These are phyloP conservation scores for Pseudochirops cupreus DNA, from an alignment of 2,797 vertebrate genomes.

Conservation along the genomic window DNA sequence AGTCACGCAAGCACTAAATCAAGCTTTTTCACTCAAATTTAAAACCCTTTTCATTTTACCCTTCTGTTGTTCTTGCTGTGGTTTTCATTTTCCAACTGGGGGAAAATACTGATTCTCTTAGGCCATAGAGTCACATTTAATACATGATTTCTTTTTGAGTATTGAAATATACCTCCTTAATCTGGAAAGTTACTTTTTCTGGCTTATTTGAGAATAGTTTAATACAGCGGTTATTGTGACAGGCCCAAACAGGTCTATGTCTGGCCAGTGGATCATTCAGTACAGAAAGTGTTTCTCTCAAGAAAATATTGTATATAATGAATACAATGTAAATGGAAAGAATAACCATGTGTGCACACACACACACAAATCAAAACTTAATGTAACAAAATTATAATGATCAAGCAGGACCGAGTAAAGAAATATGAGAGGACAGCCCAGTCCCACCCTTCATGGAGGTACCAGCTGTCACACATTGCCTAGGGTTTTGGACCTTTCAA, in stretches of 20 bases:
- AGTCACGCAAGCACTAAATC: background rate
- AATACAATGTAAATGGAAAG: background rate
- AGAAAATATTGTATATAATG: background rate
- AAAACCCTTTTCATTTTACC: background rate
- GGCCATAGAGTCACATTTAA: background rate
- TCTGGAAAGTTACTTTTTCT: background rate
- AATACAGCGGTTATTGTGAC: background rate
- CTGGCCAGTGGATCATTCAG: background rate
- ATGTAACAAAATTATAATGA: background rate
- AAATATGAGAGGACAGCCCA: background rate
- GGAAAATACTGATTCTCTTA: background rate
- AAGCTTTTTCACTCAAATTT: background rate
- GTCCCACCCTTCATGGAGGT: background rate
- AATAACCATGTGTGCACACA: background rate
- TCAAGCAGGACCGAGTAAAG: background rate
- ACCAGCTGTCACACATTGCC: background rate
- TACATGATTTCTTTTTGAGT: background rate
- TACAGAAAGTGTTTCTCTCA: background rate
- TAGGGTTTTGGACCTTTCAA: background rate
- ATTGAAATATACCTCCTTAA: background rate
- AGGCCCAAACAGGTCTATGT: background rate
- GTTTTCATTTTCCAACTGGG: background rate
- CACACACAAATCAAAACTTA: background rate
- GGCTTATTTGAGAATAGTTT: background rate
- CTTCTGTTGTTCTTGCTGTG: background rate